These are phyloP conservation scores for Corella eumyota DNA, from an alignment of 23 tunicate genomes.

Conservation along the genomic window DNA sequence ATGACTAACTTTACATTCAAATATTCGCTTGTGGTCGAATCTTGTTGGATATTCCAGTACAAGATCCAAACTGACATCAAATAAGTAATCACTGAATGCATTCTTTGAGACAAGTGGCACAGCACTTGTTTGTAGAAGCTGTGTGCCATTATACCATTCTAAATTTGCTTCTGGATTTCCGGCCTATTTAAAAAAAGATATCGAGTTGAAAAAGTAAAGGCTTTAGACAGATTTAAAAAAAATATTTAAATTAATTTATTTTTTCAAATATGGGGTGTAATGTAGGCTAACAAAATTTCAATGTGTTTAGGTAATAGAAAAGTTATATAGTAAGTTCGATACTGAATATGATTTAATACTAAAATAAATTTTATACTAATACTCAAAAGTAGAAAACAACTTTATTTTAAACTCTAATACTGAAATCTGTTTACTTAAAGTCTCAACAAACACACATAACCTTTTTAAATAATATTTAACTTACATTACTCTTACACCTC, in stretches of 20 bases:
- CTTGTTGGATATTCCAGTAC: constrained; percentile 47
- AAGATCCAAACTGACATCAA: constrained; percentile 36
- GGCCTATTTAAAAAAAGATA: constrained; percentile 9
- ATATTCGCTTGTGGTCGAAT: constrained; percentile 63
- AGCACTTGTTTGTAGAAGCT: neutral
- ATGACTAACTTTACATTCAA: constrained; percentile 55
- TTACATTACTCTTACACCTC: constrained; percentile 42
- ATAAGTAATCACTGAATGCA: constrained; percentile 22
- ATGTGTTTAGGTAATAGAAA: no score
- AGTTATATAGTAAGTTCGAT: no score
- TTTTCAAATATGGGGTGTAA: no score
- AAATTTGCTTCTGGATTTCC: constrained; percentile 65
- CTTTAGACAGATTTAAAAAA: no score
- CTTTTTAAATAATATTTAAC: no score
- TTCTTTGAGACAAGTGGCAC: constrained; percentile 22
- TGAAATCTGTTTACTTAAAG: no score
- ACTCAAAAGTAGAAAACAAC: no score
- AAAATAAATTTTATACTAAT: no score
- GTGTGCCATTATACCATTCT: constrained; percentile 62
- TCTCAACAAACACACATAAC: neutral
- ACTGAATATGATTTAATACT: no score
- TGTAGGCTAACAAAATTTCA: no score
- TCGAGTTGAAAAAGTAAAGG: neutral
- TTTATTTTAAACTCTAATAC: no score
- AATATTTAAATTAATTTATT: no score